phyloP scores from a whole-genome alignment of 2,888 invertebrate species.

The Lepidonotus clava region DNA sequence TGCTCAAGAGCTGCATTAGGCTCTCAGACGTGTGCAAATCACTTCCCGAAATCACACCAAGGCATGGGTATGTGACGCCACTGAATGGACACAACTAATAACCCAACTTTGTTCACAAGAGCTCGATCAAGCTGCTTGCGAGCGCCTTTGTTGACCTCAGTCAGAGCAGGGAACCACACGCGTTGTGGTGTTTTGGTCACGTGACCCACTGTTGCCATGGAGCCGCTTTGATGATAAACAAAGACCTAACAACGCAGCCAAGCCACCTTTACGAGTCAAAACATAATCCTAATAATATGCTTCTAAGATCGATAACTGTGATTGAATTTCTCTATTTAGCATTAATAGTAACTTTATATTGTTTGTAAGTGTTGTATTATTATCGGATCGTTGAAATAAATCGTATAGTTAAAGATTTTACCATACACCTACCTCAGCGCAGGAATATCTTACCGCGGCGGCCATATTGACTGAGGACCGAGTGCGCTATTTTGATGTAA shows the following conservation, averaged over 20 bases:
- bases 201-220: slow-evolving; percentile 34
- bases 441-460: background rate
- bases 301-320: background rate
- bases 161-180: background rate
- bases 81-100: no score
- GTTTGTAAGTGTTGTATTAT: no score
- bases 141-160: slow-evolving; percentile 36
- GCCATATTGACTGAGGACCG: slow-evolving; percentile 33
- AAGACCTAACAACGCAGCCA: background rate
- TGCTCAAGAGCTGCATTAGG: no score
- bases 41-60: no score
- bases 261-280: background rate
- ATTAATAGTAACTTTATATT: no score
- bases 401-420: background rate
- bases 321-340: background rate
- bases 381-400: no score
- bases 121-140: no score
- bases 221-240: slow-evolving; percentile 51
- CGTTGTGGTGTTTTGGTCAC: slow-evolving; percentile 47
- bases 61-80: no score
- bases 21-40: no score
- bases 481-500: background rate
- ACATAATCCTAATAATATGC: slow-evolving; percentile 5
- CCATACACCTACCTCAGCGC: background rate
- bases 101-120: no score